These are phyloP conservation scores for Himantopus leucocephalus DNA, from an alignment of 2,113 vertebrate genomes.

Conservation along the genomic window DNA sequence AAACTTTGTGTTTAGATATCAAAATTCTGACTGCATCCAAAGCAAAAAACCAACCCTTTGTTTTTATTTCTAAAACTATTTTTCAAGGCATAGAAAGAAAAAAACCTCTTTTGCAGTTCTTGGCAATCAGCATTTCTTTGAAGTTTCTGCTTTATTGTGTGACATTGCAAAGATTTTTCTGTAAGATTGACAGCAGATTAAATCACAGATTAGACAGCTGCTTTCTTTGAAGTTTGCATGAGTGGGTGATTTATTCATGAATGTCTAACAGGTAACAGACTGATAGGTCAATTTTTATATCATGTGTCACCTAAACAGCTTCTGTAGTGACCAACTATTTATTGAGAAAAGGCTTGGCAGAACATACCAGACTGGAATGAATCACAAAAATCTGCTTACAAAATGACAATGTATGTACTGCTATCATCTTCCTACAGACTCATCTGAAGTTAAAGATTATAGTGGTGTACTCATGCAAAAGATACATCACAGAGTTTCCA, in stretches of 20 bases:
- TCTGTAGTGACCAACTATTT: neutral
- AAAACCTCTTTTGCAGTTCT: neutral
- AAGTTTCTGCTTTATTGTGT: constrained; percentile 16
- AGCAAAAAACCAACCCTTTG: neutral
- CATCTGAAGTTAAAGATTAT: neutral
- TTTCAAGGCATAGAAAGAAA: neutral
- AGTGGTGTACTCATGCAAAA: neutral
- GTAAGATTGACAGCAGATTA: constrained; percentile 8
- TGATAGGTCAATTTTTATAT: neutral
- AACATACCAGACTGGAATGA: neutral
- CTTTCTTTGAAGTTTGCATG: constrained; percentile 27
- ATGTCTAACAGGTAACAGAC: neutral
- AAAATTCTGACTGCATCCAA: neutral
- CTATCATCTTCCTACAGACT: constrained; percentile 1
- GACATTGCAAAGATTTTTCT: constrained; percentile 9
- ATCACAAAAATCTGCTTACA: neutral
- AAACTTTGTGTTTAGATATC: neutral
- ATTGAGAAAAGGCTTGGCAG: neutral
- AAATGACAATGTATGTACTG: neutral
- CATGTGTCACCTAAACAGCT: neutral
- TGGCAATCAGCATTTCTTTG: constrained; percentile 9
- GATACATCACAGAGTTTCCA: neutral
- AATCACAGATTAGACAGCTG: constrained; percentile 5
- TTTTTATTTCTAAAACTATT: neutral
- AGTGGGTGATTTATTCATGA: neutral